Evolutionary conservation across 2,113 vertebrate genomes (phyloP).

Genomic region (Pseudopodoces humilis): DNA sequence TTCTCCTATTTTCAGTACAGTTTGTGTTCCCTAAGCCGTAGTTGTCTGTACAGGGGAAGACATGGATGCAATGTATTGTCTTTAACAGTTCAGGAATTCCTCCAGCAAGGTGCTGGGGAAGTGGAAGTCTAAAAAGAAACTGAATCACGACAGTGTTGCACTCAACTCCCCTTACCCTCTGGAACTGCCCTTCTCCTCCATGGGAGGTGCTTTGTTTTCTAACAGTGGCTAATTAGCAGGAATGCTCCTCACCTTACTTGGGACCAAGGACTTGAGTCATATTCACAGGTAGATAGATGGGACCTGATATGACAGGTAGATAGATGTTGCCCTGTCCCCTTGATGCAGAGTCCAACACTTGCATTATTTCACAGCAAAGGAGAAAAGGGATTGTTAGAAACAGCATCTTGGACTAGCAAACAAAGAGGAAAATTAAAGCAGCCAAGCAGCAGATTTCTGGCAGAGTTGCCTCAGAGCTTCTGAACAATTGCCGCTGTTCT

Average conservation of each 20-base stretch:
- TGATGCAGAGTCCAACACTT: constrained; percentile 13
- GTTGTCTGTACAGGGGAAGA: constrained; percentile 38
- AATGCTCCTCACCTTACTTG: constrained; percentile 30
- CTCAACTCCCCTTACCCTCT: constrained; percentile 4
- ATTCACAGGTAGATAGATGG: background rate
- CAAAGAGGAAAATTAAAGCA: constrained; percentile 62
- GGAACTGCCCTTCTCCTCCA: constrained; percentile 43
- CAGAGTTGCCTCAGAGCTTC: constrained; percentile 49
- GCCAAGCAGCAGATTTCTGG: constrained; percentile 74
- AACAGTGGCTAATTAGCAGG: background rate
- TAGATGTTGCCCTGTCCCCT: constrained; percentile 27
- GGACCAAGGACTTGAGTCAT: constrained; percentile 1
- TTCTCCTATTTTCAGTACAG: background rate
- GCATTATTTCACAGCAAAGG: constrained; percentile 54
- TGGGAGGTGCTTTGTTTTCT: constrained; percentile 42
- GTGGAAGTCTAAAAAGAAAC: constrained; percentile 21
- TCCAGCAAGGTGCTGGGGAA: background rate
- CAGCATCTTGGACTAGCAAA: constrained; percentile 45
- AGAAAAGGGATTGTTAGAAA: constrained; percentile 58
- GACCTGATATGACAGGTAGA: background rate
- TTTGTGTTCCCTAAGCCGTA: background rate
- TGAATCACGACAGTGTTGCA: background rate
- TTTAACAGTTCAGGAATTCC: background rate
- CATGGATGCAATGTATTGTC: background rate
- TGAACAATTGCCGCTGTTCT: constrained; percentile 53